Evolutionary conservation across 2,888 invertebrate genomes (phyloP).

Genomic region (Clistopyga incitator): DNA sequence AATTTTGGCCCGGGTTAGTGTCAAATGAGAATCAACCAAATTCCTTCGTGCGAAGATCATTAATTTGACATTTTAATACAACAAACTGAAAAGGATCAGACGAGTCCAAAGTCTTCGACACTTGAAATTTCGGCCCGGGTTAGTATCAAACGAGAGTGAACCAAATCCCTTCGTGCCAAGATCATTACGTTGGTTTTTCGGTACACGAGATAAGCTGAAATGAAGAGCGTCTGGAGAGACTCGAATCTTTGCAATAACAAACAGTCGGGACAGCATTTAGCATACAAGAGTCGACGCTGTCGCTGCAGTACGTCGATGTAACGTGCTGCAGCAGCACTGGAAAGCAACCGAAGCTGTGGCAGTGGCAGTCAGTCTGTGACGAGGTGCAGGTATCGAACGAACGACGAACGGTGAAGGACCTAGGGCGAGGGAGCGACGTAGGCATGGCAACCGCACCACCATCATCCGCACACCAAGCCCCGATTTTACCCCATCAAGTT

Average conservation of each 20-base stretch:
- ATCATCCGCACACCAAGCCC: constrained; percentile 71
- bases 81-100: background rate
- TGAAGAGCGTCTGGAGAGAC: constrained; percentile 20
- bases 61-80: background rate
- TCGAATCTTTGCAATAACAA: constrained; percentile 44
- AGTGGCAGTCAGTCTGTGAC: constrained; percentile 53
- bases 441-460: constrained; percentile 78
- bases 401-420: constrained; percentile 62
- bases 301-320: constrained; percentile 47
- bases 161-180: no score
- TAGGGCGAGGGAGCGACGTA: constrained; percentile 74
- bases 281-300: background rate
- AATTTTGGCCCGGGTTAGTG: no score
- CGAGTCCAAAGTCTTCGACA: constrained; percentile 1
- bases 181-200: background rate
- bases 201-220: background rate
- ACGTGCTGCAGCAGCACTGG: constrained; percentile 42
- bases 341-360: constrained; percentile 10
- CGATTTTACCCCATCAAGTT: constrained; percentile 69
- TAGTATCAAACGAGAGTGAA: background rate
- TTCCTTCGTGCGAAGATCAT: no score
- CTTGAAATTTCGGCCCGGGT: background rate
- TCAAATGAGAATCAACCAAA: background rate
- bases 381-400: constrained; percentile 73
- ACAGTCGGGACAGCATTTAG: constrained; percentile 36